Conservation (phyloP, 1,140 invertebrate genomes). For the Diachasma alloeum region DNA sequence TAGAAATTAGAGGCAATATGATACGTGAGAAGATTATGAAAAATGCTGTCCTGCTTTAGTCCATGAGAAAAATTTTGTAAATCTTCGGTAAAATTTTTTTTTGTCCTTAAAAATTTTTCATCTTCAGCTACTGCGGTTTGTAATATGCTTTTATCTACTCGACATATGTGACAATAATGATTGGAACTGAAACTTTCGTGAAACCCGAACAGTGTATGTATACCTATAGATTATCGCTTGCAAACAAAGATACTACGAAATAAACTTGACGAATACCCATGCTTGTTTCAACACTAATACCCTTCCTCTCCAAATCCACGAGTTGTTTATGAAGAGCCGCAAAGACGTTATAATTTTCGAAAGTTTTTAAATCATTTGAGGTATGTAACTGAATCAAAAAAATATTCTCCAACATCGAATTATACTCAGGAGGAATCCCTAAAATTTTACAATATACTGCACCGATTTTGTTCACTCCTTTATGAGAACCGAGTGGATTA, state of each 20-base stretch:
- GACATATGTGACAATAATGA: conserved; percentile 23
- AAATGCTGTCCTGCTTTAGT: conserved; percentile 19
- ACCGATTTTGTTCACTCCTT: no score
- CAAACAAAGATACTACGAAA: conserved; percentile 17
- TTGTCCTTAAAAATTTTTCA: background rate
- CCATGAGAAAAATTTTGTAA: conserved; percentile 12
- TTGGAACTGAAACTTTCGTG: conserved; percentile 30
- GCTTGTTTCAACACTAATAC: no score
- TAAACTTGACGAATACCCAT: conserved; percentile 14
- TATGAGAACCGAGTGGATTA: no score
- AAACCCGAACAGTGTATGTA: conserved; percentile 23
- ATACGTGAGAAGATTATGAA: conserved; percentile 17
- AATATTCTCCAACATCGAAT: conserved; percentile 34
- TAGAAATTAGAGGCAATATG: conserved; percentile 21
- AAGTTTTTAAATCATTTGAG: conserved; percentile 12
- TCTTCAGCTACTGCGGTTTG: conserved; percentile 12
- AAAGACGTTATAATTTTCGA: conserved; percentile 16
- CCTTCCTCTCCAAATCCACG: conserved; percentile 13
- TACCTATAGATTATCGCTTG: conserved; percentile 20
- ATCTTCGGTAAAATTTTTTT: conserved; percentile 19
- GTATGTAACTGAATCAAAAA: conserved; percentile 24
- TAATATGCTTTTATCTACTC: background rate
- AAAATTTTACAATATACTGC: no score
- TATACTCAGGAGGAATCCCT: conserved; percentile 26
- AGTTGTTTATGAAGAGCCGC: conserved; percentile 16